Conservation (phyloP, 1,140 invertebrate species). For the Eufriesea mexicana region DNA sequence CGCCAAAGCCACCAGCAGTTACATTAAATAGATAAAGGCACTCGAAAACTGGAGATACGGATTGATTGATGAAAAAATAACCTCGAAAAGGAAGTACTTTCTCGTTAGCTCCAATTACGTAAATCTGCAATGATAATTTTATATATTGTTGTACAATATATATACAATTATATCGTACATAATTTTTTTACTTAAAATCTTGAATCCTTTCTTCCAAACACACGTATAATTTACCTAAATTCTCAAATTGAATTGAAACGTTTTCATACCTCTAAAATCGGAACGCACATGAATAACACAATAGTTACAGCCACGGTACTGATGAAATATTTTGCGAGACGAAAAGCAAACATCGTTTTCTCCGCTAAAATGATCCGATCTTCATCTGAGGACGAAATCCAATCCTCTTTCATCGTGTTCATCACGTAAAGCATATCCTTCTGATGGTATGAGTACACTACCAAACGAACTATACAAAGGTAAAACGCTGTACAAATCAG, state of each 20-base stretch:
- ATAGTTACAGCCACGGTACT: constrained; percentile 51
- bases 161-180: no score
- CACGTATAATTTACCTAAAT: no score
- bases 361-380: constrained; percentile 59
- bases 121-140: constrained; percentile 12
- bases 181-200: no score
- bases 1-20: constrained; percentile 46
- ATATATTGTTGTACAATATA: no score
- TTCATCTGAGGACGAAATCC: constrained; percentile 51
- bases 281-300: constrained; percentile 44
- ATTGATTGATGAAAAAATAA: constrained; percentile 66
- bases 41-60: constrained; percentile 57
- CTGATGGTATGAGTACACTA: constrained; percentile 53
- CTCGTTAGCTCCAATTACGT: constrained; percentile 10
- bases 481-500: constrained; percentile 53
- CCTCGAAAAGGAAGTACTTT: constrained; percentile 66
- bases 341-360: constrained; percentile 65
- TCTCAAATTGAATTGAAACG: neutral
- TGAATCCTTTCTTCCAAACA: no score
- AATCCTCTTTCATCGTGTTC: constrained; percentile 68
- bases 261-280: constrained; percentile 64
- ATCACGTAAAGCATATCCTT: constrained; percentile 67
- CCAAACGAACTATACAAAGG: constrained; percentile 60
- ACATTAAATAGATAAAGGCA: constrained; percentile 54
- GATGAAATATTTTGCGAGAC: constrained; percentile 69